Base-by-base conservation (phyloP, 2,888 invertebrate species). In the Blastobasis lacticolella region DNA sequence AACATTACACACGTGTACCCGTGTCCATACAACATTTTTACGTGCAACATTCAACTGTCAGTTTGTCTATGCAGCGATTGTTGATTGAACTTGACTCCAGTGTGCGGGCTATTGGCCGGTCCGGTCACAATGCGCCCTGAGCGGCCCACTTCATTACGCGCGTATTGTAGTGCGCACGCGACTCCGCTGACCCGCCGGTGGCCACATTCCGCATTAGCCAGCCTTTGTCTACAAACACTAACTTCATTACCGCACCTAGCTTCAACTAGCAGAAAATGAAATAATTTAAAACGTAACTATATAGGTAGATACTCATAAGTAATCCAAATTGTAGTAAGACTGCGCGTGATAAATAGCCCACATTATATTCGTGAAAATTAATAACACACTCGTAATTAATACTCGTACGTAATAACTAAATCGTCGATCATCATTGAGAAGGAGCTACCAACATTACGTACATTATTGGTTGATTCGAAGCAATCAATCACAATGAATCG, bases 71-170 rank as follows among this genome's bases (percentile, higher is more conserved):
- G 23, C 23, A 23, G 23, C 23, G 23, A 23, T 23, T 23, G 23
- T 23, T 23, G 23, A 23, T 23, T 23, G 23, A 23, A 23, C 23
- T 23, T 23, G 23, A 23, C 23, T 23, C 23, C 45, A 23, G 6
- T 42, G 42, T 42, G 9, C 10, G 42, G 42, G n/a, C 42, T 42
- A 42, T 42, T 40, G 40, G 46, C 46, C 37, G 41, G 42, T 42
- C 10, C 78, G 74, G 64, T 62, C 72, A 86, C 83, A 86, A 86
- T 78, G 74, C 81, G 83, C 82, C 84, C 84, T 79, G 80, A 80
- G 72, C 75, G 71, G 80, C 80, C 79, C 82, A 87, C 88, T 88
- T 88, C 88, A 88, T 88, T 88, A 88, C 88, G 88, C 87, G 81
- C 66, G 75, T 81, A 88, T 88, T 88, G 88, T 88, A 67, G 46